Evolutionary conservation across 2,888 invertebrate genomes (phyloP), one percentile per base, ranked within the genome.

Genomic region (Eucera pruinosa): DNA sequence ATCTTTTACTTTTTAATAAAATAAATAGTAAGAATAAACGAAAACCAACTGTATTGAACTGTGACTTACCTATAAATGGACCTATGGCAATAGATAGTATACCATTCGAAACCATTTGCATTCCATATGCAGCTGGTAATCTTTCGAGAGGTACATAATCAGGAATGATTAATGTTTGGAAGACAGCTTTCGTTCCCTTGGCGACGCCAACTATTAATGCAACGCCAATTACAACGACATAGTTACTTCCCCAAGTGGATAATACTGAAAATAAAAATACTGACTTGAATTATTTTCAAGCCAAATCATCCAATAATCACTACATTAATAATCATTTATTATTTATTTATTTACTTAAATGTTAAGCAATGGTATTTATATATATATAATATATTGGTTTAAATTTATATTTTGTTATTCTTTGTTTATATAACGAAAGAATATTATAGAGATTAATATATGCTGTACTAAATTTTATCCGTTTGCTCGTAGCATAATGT

Each of bases 101-200:
- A 13, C 96, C 96, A 89, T 96, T 96, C 88, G 95, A 95, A 82
- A 96, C 96, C 94, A 96, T 95, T 87, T 96, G 96, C 88, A 96
- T 93, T 18, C 96, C 96, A 88, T 96, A 96, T 7, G 96, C 96
- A 5, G 96, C 95, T 0, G 96, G 96, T 78, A 96, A 90, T 87
- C 95, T 96, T 89, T 96, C 96, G 81, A 93, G 90, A 0, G 96
- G 95, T 81, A 95, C 95, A 86, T 96, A 95, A 92, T 96, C 96
- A 0, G 96, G 96, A 85, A 96, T 96, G 18, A 96, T 96, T 13
- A 96, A 94, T 23, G 96, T 95, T 89, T 96, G 96, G 92, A 96
- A 96, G 86, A 96, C 96, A 55, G 97, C 93, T 30, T 96, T 96
- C 89, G 96, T 95, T 72, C 97, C 96, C 77, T 96, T 94, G 91